phyloP scores from a whole-genome alignment of 2,888 invertebrate genomes.

The Calameuta idolon region DNA sequence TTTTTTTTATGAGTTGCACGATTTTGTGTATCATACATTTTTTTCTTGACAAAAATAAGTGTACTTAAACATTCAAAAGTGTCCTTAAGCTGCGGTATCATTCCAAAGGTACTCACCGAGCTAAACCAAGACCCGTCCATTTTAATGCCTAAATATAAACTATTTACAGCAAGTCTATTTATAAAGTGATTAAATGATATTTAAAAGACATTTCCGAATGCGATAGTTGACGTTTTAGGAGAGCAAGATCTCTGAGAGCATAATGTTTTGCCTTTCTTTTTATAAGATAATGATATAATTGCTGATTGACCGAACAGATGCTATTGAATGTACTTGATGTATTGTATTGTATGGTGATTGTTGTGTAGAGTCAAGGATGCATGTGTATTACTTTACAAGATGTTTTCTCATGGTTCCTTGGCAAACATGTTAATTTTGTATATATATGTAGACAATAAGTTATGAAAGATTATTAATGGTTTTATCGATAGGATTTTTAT shows the following conservation, averaged over 20 bases:
- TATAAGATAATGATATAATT: background rate
- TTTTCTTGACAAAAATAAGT: conserved; percentile 30
- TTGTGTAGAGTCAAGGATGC: background rate
- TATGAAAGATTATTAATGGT: conserved; percentile 42
- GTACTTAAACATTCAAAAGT: background rate
- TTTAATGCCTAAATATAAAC: conserved; percentile 49
- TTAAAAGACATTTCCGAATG: conserved; percentile 9
- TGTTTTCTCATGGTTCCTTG: background rate
- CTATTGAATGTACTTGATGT: background rate
- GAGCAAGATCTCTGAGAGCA: conserved; percentile 38
- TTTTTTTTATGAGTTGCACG: conserved; percentile 15
- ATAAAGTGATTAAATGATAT: background rate
- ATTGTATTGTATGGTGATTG: background rate
- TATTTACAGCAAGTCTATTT: conserved; percentile 12
- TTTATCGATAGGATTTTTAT: conserved; percentile 55
- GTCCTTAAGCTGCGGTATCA: conserved; percentile 20
- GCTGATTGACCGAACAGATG: background rate
- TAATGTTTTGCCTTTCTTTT: conserved; percentile 32
- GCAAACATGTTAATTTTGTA: conserved; percentile 57
- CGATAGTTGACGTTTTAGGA: background rate
- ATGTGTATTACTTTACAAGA: background rate
- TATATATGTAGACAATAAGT: conserved; percentile 50
- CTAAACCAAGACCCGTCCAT: conserved; percentile 52
- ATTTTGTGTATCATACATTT: conserved; percentile 22
- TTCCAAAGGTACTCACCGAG: conserved; percentile 35